Evolutionary conservation across 2,113 vertebrate species (phyloP), one percentile per base, ranked within the genome.

Genomic region (Rhodinocichla rosea): DNA sequence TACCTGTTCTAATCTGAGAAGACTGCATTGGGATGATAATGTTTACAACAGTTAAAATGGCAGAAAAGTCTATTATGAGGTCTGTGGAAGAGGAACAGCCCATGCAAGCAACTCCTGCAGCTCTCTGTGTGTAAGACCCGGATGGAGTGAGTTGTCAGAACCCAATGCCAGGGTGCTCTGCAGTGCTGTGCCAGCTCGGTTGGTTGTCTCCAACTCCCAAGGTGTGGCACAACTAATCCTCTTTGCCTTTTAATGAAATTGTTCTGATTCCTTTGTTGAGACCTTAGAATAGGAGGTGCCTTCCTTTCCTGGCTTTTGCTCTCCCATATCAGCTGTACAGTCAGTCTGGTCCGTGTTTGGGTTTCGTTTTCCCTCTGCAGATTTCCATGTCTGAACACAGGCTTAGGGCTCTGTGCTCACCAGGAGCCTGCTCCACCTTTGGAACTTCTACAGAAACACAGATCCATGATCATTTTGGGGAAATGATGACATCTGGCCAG

Each of bases 221-320:
- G 76, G 87, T 77, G 68, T 83, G 73, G 76, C 59, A 47, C 50
- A 74, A 70, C 26, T 82, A 81, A 95, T 78, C 47, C 73, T 84
- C 73, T 57, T 69, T 50, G 42, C 26, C 32, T 89, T 87, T 91
- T 53, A 62, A 62, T 68, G 39, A 83, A 94, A 69, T 69, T 2
- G 11, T 67, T 88, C 40, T 77, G 45, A 80, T 63, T 73, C 42
- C 26, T 92, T 88, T 83, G 71, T 30, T 62, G 69, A 76, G 24
- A 83, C 59, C 35, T 88, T 35, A 18, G 35, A 55, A 21, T 7
- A 89, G 76, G 42, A 65, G 16, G 8, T 70, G 68, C n/a, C 35
- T 67, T 80, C 24, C n/a, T 33, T 42, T 21, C 63, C 49, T 86
- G 75, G 33, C 35, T 62, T 57, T 27, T 87, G n/a, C 30, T 78